phyloP scores from a whole-genome alignment of 2,797 vertebrate genomes.

The Huso huso region DNA sequence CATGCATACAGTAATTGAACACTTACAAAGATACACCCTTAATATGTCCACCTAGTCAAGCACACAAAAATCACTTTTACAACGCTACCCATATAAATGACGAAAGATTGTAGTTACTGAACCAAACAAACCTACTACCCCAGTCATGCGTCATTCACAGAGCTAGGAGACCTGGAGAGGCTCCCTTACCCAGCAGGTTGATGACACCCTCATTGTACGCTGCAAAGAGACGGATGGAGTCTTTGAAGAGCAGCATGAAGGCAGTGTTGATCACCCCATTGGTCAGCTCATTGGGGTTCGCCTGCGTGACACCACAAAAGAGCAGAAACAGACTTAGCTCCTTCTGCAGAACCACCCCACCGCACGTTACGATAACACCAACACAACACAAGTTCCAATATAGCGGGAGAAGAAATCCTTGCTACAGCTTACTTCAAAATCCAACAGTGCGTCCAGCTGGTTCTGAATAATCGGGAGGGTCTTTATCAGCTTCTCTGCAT shows the following conservation, averaged over 20 bases:
- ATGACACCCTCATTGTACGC: constrained; percentile 94
- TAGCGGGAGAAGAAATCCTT: neutral
- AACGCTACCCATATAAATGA: no score
- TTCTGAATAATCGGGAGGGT: constrained; percentile 88
- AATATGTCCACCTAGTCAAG: no score
- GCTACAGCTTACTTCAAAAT: constrained; percentile 77
- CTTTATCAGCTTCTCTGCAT: constrained; percentile 83
- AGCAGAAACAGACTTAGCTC: neutral
- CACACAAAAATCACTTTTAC: no score
- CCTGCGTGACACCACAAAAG: constrained; percentile 49
- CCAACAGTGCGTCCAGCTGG: constrained; percentile 85
- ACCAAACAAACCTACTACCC: no score
- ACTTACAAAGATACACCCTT: no score
- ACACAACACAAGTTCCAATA: neutral
- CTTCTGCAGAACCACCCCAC: no score
- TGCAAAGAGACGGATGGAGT: constrained; percentile 89
- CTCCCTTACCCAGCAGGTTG: constrained; percentile 81
- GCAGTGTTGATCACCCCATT: constrained; percentile 88
- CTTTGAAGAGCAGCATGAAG: constrained; percentile 95
- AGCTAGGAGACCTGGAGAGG: no score
- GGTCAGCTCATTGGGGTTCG: constrained; percentile 84
- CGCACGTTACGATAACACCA: no score
- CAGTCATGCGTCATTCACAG: no score
- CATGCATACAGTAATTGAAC: no score
- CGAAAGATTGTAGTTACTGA: no score